A percentile compares a stretch with the other conserved stretches of the same genome.
Evolutionary conservation across 2,888 invertebrate genomes (phyloP).

Genomic region (Caenorhabditis wallacei): DNA sequence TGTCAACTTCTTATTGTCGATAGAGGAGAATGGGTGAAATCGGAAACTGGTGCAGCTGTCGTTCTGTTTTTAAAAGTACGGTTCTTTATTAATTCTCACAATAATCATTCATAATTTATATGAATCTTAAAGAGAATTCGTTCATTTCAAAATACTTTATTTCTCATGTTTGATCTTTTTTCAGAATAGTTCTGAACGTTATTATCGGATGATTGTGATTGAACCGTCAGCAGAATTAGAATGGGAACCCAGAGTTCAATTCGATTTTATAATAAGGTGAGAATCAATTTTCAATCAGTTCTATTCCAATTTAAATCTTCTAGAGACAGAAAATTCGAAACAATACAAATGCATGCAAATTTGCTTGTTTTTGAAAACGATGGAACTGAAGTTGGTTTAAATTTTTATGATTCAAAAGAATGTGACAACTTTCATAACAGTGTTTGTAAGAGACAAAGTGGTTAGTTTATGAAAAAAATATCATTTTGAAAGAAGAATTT

Average conservation of each 20-base stretch:
- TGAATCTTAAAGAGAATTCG: too few species aligned
- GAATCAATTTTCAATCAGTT: background rate
- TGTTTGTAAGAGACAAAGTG: slow-evolving; percentile 44
- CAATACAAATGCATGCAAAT: slow-evolving; percentile 35
- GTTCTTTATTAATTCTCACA: too few species aligned
- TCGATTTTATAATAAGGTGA: slow-evolving; percentile 44
- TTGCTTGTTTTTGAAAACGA: slow-evolving; percentile 32
- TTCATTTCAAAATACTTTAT: too few species aligned
- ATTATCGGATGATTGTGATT: slow-evolving; percentile 43
- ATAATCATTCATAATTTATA: too few species aligned
- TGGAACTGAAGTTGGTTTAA: slow-evolving; percentile 17
- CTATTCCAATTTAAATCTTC: background rate
- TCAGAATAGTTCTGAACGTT: slow-evolving; percentile 47
- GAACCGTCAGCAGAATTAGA: slow-evolving; percentile 40
- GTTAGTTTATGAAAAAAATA: background rate
- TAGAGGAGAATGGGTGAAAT: slow-evolving; percentile 7
- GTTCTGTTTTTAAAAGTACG: slow-evolving; percentile 32
- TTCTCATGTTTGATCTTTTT: too few species aligned
- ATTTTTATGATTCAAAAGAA: slow-evolving; percentile 53
- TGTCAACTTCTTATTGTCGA: slow-evolving; percentile 18
- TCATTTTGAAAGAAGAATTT: background rate
- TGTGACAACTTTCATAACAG: slow-evolving; percentile 38
- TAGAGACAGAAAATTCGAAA: slow-evolving; percentile 48
- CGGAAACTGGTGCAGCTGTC: slow-evolving; percentile 27
- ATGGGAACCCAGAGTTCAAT: slow-evolving; percentile 45